Conservation (phyloP, 2,113 vertebrate genomes). For the Dicerorhinus sumatrensis region DNA sequence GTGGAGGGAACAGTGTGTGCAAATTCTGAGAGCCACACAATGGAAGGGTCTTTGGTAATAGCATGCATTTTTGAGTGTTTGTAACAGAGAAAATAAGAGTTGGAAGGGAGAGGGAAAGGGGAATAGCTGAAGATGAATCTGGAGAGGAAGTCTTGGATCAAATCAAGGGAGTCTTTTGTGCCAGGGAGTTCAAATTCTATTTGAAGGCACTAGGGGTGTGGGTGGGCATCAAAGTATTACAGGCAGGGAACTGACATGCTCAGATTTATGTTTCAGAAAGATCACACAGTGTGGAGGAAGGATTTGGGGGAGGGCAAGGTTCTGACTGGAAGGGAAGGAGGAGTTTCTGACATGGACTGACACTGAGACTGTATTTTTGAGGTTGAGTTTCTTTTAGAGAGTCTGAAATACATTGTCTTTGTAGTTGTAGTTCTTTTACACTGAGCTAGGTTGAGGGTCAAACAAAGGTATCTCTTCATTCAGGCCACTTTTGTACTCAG, state of each 20-base stretch:
- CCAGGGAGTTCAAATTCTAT: constrained; percentile 16
- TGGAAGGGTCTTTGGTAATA: not conserved
- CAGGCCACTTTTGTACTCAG: not conserved
- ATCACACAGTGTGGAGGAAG: not conserved
- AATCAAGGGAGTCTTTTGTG: not conserved
- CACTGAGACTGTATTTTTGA: constrained; percentile 2
- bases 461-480: not conserved
- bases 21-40: not conserved
- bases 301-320: not conserved
- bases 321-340: not conserved
- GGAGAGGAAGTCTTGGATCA: constrained; percentile 17
- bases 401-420: not conserved
- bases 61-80: not conserved
- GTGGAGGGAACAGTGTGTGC: not conserved
- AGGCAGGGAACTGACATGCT: not conserved
- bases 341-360: not conserved
- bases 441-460: not conserved
- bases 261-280: constrained; percentile 14
- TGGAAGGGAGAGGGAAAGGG: not conserved
- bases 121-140: not conserved
- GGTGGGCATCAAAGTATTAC: not conserved
- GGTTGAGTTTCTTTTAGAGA: not conserved
- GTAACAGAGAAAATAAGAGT: not conserved
- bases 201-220: not conserved
- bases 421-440: not conserved